Evolutionary conservation across 2,113 vertebrate genomes (phyloP).

Genomic region (Pipa parva): DNA sequence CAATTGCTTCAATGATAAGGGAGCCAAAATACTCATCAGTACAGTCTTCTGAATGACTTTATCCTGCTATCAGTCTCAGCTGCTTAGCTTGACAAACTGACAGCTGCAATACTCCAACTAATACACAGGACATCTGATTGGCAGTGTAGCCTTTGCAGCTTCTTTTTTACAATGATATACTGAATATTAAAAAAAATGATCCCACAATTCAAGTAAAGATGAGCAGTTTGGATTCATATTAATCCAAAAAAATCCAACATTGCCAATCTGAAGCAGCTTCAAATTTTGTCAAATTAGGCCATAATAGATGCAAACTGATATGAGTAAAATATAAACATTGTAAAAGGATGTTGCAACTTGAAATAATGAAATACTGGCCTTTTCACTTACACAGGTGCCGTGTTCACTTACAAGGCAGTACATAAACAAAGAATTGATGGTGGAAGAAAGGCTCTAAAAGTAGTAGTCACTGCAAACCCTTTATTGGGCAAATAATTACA

Average conservation of each 20-base stretch:
- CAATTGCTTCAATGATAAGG: constrained; percentile 15
- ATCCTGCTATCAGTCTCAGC: constrained; percentile 52
- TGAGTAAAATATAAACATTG: no score
- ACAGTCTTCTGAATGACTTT: constrained; percentile 41
- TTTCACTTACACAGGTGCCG: no score
- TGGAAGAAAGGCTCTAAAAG: no score
- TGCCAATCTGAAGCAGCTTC: no score
- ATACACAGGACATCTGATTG: constrained; percentile 53
- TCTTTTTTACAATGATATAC: constrained; percentile 47
- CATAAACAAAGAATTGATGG: no score
- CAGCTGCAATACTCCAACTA: constrained; percentile 58
- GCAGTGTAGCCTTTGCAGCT: constrained; percentile 45
- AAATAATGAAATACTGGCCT: no score
- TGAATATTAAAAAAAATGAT: constrained; percentile 50
- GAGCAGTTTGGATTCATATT: constrained; percentile 22
- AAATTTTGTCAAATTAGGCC: no score
- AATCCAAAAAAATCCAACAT: no score
- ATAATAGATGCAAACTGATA: background rate
- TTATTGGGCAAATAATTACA: no score
- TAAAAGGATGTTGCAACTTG: no score
- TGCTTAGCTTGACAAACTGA: constrained; percentile 48
- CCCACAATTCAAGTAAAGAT: constrained; percentile 45
- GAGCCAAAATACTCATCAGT: constrained; percentile 20
- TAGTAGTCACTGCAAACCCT: no score
- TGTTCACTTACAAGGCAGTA: no score